Conservation (phyloP, 1,140 invertebrate species). For the Lucilia cuprina region DNA sequence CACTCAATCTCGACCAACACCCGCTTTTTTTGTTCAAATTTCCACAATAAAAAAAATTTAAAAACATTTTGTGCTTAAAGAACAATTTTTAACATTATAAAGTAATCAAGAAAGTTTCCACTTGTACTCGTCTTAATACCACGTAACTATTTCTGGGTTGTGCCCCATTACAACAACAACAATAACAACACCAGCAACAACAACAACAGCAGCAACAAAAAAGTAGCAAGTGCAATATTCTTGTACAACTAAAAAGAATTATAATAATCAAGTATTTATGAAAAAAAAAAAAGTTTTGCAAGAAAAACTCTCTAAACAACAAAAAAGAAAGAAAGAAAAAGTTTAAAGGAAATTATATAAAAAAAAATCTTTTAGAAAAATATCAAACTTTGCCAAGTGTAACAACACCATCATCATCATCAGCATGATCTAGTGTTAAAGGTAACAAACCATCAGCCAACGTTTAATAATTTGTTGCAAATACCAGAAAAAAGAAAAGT, state of each 20-base stretch:
- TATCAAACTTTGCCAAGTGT: neutral
- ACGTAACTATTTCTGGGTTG: neutral
- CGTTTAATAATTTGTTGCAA: neutral
- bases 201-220: neutral
- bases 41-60: neutral
- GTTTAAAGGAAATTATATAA: neutral
- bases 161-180: no score
- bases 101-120: slow-evolving; percentile 9
- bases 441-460: neutral
- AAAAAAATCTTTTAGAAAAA: neutral
- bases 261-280: slow-evolving; percentile 12
- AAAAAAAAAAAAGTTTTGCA: neutral
- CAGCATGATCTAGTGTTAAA: neutral
- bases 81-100: slow-evolving; percentile 12
- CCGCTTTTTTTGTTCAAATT: neutral
- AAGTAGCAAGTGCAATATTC: neutral
- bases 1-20: slow-evolving; percentile 4
- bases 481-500: neutral
- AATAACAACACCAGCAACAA: neutral
- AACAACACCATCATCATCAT: neutral
- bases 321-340: neutral
- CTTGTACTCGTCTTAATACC: neutral
- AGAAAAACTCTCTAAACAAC: neutral
- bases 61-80: no score
- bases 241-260: neutral